These are phyloP conservation scores for Octodonta nipae DNA, from an alignment of 2,888 invertebrate species.

Conservation along the genomic window DNA sequence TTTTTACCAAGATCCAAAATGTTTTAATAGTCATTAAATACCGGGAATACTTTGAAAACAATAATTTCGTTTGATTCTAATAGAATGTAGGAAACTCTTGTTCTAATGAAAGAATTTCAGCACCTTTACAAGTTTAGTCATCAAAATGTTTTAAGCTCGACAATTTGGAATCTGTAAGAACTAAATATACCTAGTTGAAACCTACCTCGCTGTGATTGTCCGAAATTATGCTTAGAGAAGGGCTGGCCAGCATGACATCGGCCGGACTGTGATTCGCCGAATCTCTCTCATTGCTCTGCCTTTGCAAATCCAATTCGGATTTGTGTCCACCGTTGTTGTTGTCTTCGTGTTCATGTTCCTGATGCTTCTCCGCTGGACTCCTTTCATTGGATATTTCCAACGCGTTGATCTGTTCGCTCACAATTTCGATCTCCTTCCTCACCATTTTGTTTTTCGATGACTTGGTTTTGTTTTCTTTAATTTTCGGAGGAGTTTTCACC, in stretches of 20 bases:
- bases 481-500: slow-evolving; percentile 1
- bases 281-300: slow-evolving; percentile 42
- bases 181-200: slow-evolving; percentile 11
- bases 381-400: slow-evolving; percentile 14
- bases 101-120: no score
- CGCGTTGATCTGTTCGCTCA: slow-evolving; percentile 20
- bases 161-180: background rate
- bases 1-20: no score
- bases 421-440: slow-evolving; percentile 17
- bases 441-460: slow-evolving; percentile 14
- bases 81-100: no score
- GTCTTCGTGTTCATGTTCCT: background rate
- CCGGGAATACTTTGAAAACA: no score
- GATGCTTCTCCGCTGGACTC: slow-evolving; percentile 1
- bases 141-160: no score
- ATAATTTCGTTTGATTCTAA: no score
- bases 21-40: no score
- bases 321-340: slow-evolving; percentile 7
- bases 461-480: slow-evolving; percentile 6
- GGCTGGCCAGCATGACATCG: slow-evolving; percentile 54
- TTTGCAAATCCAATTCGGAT: slow-evolving; percentile 20
- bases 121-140: no score
- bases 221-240: slow-evolving; percentile 53
- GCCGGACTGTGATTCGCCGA: slow-evolving; percentile 68
- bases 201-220: slow-evolving; percentile 54